These are phyloP conservation scores for Eumacrocentrus americanus DNA, from an alignment of 2,888 invertebrate species.

Conservation along the genomic window DNA sequence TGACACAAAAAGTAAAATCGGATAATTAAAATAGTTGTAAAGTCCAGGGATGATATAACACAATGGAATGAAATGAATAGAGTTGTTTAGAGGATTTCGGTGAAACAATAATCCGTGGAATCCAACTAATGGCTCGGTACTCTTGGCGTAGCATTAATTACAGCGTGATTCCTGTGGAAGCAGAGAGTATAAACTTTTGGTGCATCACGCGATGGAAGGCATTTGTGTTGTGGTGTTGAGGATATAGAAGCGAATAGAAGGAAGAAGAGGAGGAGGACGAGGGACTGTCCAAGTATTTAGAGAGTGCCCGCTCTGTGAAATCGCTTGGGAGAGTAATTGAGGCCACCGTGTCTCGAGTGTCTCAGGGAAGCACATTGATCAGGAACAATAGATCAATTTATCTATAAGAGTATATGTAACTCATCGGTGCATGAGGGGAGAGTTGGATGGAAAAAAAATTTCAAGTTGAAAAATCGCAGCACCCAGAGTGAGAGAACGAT, in stretches of 20 bases:
- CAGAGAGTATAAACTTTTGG: constrained; percentile 24
- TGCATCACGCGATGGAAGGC: constrained; percentile 15
- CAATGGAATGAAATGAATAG: too few species aligned
- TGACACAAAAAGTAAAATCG: too few species aligned
- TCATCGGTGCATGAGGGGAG: background rate
- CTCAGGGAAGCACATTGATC: background rate
- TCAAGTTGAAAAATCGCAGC: constrained; percentile 9
- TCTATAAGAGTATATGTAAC: background rate
- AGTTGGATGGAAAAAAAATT: background rate
- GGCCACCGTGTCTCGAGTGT: too few species aligned
- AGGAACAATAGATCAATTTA: constrained; percentile 3
- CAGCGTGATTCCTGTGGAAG: constrained; percentile 10
- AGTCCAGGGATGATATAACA: too few species aligned
- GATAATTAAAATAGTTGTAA: too few species aligned
- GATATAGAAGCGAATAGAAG: background rate
- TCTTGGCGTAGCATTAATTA: constrained; percentile 23
- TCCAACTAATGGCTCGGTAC: background rate
- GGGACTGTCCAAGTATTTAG: background rate
- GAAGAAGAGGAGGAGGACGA: too few species aligned
- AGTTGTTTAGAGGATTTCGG: background rate
- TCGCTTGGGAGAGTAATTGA: constrained; percentile 18
- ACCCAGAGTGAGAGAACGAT: background rate
- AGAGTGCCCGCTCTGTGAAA: background rate
- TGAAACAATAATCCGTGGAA: constrained; percentile 7
- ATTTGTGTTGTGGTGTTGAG: background rate